Conservation (phyloP, 2,888 invertebrate species). For the Archips crataeganus region DNA sequence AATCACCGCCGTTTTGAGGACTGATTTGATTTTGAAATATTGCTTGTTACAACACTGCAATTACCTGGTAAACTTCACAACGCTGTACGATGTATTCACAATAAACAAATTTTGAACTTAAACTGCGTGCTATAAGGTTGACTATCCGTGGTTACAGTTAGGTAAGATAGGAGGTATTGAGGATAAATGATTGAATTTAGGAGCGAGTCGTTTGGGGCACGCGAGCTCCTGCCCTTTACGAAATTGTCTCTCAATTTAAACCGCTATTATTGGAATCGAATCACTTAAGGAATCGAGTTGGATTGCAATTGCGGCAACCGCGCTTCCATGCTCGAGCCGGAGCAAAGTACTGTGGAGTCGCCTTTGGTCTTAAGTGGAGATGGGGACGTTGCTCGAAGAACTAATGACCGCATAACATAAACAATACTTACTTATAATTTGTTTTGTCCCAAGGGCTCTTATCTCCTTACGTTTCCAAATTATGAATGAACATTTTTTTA, state of each 20-base stretch:
- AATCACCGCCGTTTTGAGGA: constrained; percentile 60
- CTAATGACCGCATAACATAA: no score
- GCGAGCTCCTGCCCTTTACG: constrained; percentile 47
- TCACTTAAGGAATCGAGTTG: constrained; percentile 48
- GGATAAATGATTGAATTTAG: constrained; percentile 13
- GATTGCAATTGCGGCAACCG: constrained; percentile 31
- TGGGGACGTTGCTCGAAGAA: no score
- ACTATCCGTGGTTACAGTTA: neutral
- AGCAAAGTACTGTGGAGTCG: neutral
- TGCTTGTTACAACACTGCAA: constrained; percentile 57
- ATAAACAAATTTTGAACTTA: constrained; percentile 3
- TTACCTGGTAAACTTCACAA: constrained; percentile 45
- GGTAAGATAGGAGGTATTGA: constrained; percentile 9
- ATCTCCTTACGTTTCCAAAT: no score
- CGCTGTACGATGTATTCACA: neutral
- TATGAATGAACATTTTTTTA: neutral
- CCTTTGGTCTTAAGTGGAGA: no score
- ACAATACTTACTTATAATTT: neutral
- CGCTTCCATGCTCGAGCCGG: neutral
- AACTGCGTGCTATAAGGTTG: neutral
- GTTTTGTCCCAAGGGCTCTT: neutral
- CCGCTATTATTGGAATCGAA: constrained; percentile 57
- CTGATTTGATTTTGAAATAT: constrained; percentile 72
- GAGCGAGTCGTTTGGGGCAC: constrained; percentile 48
- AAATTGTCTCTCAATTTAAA: constrained; percentile 54